Percentiles rank a stretch among this genome's conserved stretches.
Conservation (phyloP, 2,113 vertebrate species). For the Martes martes region DNA sequence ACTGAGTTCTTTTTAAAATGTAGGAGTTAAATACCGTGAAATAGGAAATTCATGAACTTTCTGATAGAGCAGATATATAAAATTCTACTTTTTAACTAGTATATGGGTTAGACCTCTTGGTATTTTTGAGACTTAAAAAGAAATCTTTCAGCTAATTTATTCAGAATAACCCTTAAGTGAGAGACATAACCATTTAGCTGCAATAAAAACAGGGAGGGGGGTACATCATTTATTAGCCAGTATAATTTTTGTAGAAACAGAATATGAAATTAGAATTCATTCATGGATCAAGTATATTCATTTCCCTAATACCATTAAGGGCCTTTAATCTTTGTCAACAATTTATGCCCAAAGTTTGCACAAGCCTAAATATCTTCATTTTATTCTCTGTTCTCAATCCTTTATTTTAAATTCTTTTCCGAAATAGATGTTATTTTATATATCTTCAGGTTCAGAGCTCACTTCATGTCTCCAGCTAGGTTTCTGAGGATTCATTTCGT, state of each 20-base stretch:
- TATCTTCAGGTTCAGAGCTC: background rate
- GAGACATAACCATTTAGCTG: conserved; percentile 57
- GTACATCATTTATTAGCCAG: conserved; percentile 52
- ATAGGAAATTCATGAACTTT: background rate
- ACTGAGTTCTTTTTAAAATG: conserved; percentile 1
- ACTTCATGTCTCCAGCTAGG: background rate
- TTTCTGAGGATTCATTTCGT: background rate
- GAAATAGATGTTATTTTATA: background rate
- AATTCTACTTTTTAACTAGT: conserved; percentile 13
- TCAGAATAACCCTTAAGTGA: conserved; percentile 40
- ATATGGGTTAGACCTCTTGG: conserved; percentile 54
- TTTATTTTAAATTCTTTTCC: background rate
- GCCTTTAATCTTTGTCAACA: conserved; percentile 66
- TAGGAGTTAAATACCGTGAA: background rate
- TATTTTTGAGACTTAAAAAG: conserved; percentile 49
- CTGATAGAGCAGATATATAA: background rate
- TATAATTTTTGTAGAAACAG: conserved; percentile 76
- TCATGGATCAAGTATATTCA: conserved; percentile 69
- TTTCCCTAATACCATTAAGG: conserved; percentile 69
- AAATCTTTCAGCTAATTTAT: background rate
- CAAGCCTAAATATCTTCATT: conserved; percentile 61
- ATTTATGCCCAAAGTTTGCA: conserved; percentile 69
- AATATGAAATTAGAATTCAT: conserved; percentile 69
- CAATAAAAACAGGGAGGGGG: background rate
- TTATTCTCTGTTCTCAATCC: background rate